Base-by-base conservation (phyloP, 2,888 invertebrate genomes). In the Latheticus oryzae region DNA sequence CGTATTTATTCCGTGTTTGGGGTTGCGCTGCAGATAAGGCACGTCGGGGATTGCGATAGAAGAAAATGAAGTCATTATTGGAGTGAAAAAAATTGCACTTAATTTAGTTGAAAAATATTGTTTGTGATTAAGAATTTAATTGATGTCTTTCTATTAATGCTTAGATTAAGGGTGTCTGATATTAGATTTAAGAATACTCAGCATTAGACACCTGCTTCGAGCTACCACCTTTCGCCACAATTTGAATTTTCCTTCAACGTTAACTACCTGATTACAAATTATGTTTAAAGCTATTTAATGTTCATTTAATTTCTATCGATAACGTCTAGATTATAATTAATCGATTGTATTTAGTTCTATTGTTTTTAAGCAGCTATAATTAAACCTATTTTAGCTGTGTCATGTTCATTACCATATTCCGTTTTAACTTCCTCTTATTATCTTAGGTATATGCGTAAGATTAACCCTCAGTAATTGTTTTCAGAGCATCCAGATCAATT, bases 351-450 rank as follows among this genome's bases (percentile, higher is more conserved):
- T n/a, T n/a, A n/a, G 37, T 35, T 11, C n/a, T 16, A 8, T 8
- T 3, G 12, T 43, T 43, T 43, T 43, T 26, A 23, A n/a, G 26
- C 42, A 26, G 24, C 15, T 43, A 28, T 43, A 26, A 26, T 43
- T 26, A 16, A n/a, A 58, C 63, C 53, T 58, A 62, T n/a, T n/a
- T n/a, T n/a, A n/a, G n/a, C n/a, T n/a, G n/a, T n/a, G n/a, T n/a
- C n/a, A 58, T 61, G 58, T 64, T 60, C 64, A 65, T 68, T 64
- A 67, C 64, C 62, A 63, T 68, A 66, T 65, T 67, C 61, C 61
- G 64, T 66, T 66, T 62, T 63, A 68, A 66, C 66, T 66, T 63
- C 61, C 50, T 53, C 62, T n/a, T n/a, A n/a, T n/a, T n/a, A n/a
- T n/a, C 58, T 64, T 66, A 67, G 65, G 63, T 62, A 61, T n/a